phyloP scores from a whole-genome alignment of 2,888 invertebrate genomes.

The Hermaeophaga mercurialis region DNA sequence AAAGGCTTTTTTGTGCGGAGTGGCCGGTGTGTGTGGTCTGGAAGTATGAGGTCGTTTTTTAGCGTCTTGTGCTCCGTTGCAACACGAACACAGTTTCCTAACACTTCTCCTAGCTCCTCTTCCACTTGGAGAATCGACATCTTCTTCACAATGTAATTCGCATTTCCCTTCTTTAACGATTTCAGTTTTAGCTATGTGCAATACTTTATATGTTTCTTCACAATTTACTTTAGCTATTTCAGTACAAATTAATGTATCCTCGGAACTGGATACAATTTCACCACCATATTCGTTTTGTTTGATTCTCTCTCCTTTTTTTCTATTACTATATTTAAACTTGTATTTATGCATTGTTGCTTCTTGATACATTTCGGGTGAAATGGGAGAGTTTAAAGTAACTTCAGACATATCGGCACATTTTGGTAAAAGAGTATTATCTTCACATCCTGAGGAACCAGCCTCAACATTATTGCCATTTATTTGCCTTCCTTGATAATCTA shows the following conservation, averaged over 20 bases:
- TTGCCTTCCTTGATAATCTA: constrained; percentile 48
- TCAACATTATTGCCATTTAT: constrained; percentile 51
- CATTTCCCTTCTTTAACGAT: constrained; percentile 47
- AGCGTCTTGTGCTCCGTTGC: constrained; percentile 51
- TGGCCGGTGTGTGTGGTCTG: constrained; percentile 50
- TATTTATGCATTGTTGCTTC: constrained; percentile 53
- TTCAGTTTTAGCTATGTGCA: constrained; percentile 49
- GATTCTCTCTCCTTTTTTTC: constrained; percentile 50
- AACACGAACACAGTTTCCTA: constrained; percentile 55
- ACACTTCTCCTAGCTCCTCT: constrained; percentile 52
- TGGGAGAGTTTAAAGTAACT: constrained; percentile 56
- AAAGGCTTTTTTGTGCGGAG: constrained; percentile 55
- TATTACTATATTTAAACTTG: constrained; percentile 57
- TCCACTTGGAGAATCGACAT: constrained; percentile 49
- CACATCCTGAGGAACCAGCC: constrained; percentile 48
- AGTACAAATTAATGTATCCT: constrained; percentile 52
- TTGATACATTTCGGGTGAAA: constrained; percentile 52
- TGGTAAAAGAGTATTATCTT: constrained; percentile 54
- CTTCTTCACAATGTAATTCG: constrained; percentile 48
- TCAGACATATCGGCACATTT: constrained; percentile 56
- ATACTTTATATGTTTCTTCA: constrained; percentile 47
- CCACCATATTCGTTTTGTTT: constrained; percentile 39
- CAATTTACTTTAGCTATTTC: constrained; percentile 44
- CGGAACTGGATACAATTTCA: constrained; percentile 52
- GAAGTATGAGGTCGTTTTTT: constrained; percentile 49